These are phyloP conservation scores for Cyaniris semiargus DNA, from an alignment of 2,888 invertebrate species.

Conservation along the genomic window DNA sequence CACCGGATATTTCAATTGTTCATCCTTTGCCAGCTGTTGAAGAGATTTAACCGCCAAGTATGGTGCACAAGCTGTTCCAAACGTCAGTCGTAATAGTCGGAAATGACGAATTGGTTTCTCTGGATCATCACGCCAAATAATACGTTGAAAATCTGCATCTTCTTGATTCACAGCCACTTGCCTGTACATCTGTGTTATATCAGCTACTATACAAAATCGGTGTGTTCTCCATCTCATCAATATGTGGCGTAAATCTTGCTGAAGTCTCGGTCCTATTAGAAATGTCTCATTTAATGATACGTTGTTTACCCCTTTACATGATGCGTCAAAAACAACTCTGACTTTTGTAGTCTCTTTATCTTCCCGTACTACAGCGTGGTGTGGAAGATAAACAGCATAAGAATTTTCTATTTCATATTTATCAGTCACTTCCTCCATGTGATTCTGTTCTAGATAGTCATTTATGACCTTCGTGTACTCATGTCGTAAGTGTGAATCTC, in stretches of 20 bases:
- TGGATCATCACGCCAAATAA: too few species aligned
- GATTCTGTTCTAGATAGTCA: not conserved
- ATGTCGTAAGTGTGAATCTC: too few species aligned
- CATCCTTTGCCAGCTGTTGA: conserved; percentile 12
- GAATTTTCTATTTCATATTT: not conserved
- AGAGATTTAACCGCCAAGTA: conserved; percentile 11
- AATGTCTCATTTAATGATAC: conserved; percentile 40
- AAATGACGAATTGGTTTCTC: too few species aligned
- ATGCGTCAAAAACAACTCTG: conserved; percentile 18
- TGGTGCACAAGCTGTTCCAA: not conserved
- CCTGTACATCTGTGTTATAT: conserved; percentile 32
- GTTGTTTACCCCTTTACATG: conserved; percentile 35
- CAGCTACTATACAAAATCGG: conserved; percentile 35
- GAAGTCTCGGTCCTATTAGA: conserved; percentile 39
- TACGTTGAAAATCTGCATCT: too few species aligned
- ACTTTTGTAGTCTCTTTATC: conserved; percentile 14
- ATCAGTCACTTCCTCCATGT: conserved; percentile 7
- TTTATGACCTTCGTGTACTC: conserved; percentile 29
- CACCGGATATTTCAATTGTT: too few species aligned
- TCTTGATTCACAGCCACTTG: not conserved
- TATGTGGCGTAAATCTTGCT: conserved; percentile 31
- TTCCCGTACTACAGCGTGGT: not conserved
- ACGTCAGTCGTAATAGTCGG: too few species aligned
- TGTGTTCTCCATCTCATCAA: not conserved
- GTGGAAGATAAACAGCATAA: conserved; percentile 28